Conservation (phyloP, 1,140 invertebrate genomes). For the Lysiphlebus fabarum region DNA sequence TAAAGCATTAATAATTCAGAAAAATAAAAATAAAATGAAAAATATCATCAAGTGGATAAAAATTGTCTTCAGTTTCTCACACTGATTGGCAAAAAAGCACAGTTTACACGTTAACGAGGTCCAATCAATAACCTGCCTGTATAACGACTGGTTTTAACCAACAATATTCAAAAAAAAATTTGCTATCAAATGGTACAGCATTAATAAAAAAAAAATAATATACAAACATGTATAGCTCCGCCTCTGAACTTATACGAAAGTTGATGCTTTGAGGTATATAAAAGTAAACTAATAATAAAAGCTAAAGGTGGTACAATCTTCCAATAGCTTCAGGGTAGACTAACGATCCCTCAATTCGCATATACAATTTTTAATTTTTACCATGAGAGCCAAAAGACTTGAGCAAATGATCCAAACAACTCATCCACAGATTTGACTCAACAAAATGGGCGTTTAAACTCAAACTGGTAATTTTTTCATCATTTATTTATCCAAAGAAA, state of each 20-base stretch:
- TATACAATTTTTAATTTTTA: slow-evolving; percentile 3
- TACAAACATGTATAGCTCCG: slow-evolving; percentile 13
- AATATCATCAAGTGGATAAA: no score
- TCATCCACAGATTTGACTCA: no score
- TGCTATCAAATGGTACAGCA: slow-evolving; percentile 2
- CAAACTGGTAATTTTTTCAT: no score
- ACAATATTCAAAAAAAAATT: slow-evolving; percentile 32
- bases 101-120: slow-evolving; percentile 38
- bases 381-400: neutral
- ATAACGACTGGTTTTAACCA: slow-evolving; percentile 42
- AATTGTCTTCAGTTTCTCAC: slow-evolving; percentile 42
- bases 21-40: slow-evolving; percentile 3
- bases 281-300: neutral
- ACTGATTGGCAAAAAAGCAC: slow-evolving; percentile 19
- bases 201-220: slow-evolving; percentile 32
- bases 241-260: slow-evolving; percentile 8
- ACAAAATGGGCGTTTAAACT: no score
- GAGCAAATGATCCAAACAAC: neutral
- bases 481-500: slow-evolving; percentile 11
- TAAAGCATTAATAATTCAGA: no score
- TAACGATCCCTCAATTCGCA: slow-evolving; percentile 17
- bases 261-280: slow-evolving; percentile 9
- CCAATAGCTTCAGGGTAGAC: slow-evolving; percentile 19
- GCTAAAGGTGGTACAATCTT: slow-evolving; percentile 6
- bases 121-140: slow-evolving; percentile 42